Percentiles rank a stretch among this genome's conserved stretches.
These are phyloP conservation scores for Propithecus deckenii DNA, from an alignment of 2,797 vertebrate genomes.

Conservation along the genomic window DNA sequence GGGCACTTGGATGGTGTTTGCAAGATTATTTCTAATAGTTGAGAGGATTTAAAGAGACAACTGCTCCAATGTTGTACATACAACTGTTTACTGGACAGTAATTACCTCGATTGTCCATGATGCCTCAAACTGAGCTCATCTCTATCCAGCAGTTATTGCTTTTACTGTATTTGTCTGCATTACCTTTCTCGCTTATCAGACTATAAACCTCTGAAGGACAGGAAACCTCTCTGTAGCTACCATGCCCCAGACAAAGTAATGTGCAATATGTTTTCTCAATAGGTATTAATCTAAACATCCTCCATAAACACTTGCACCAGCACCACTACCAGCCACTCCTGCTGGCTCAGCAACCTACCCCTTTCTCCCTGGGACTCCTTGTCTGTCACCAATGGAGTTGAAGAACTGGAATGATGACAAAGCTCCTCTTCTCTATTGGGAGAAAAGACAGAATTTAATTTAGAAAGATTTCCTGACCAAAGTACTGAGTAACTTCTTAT, in stretches of 20 bases:
- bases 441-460: conserved; percentile 14
- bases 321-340: too few species aligned
- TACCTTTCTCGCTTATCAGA: neutral
- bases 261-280: rapidly evolving
- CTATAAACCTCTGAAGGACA: neutral
- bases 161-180: neutral
- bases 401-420: conserved; percentile 82
- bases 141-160: too few species aligned
- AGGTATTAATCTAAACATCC: too few species aligned
- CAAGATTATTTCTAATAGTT: neutral
- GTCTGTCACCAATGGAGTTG: conserved; percentile 85
- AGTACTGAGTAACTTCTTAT: neutral
- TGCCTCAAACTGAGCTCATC: neutral
- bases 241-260: neutral
- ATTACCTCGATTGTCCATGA: neutral
- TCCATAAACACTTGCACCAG: neutral
- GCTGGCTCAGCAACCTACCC: conserved; percentile 81
- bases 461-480: neutral
- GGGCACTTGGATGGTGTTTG: too few species aligned
- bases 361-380: conserved; percentile 85
- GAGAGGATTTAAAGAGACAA: neutral
- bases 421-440: conserved; percentile 91
- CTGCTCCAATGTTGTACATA: neutral
- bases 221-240: neutral
- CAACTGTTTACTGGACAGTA: neutral